Conservation (phyloP, 64 coral and sea anemone genomes). For the Porites australiensis region DNA sequence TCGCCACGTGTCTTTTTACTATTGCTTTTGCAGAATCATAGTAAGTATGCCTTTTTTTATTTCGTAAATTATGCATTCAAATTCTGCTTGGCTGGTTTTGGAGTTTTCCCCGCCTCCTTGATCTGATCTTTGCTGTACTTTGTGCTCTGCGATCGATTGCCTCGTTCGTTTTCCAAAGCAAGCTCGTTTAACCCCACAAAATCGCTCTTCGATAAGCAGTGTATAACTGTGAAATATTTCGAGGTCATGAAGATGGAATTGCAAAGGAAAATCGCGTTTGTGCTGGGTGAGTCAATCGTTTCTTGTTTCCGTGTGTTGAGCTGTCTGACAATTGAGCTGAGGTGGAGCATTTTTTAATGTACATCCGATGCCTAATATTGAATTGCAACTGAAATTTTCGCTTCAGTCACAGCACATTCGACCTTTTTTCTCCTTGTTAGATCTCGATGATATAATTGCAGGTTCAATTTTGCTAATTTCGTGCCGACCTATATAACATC, state of each 20-base stretch:
- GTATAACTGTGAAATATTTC: not conserved
- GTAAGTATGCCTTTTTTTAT: slow-evolving; percentile 40
- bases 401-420: not conserved
- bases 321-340: not conserved
- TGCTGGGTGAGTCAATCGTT: slow-evolving; percentile 1
- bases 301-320: slow-evolving; percentile 33
- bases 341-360: not conserved
- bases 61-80: slow-evolving; percentile 49
- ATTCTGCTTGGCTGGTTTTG: slow-evolving; percentile 21
- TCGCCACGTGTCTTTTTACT: slow-evolving; percentile 35
- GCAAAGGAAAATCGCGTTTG: not conserved
- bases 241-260: slow-evolving; percentile 20
- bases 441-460: slow-evolving; percentile 26
- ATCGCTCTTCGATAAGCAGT: not conserved
- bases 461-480: not conserved
- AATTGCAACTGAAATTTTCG: not conserved
- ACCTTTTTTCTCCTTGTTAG: not conserved
- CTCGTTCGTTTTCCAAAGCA: not conserved
- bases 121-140: not conserved
- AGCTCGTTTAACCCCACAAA: not conserved
- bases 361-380: slow-evolving; percentile 4
- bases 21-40: not conserved
- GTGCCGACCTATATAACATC: not conserved
- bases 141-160: not conserved
- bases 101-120: slow-evolving; percentile 40